Percentiles rank a stretch among this genome's conserved stretches.
These are phyloP conservation scores for Catotricha subobsoleta DNA, from an alignment of 2,888 invertebrate genomes.

Conservation along the genomic window DNA sequence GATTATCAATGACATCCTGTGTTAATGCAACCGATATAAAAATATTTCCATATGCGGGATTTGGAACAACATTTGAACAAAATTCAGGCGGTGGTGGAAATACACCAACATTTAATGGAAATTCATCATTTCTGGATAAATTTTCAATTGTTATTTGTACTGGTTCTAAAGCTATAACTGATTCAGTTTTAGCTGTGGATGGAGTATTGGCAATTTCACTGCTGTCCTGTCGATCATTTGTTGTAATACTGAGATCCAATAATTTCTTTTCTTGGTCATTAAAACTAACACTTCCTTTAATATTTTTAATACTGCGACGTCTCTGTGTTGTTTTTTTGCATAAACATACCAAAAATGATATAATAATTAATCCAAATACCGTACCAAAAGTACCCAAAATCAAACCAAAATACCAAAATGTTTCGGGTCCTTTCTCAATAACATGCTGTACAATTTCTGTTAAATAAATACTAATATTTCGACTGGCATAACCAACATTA, in stretches of 20 bases:
- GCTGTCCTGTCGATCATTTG: constrained; percentile 41
- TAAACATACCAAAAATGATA: constrained; percentile 41
- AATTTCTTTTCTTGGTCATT: constrained; percentile 79
- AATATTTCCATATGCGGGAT: constrained; percentile 23
- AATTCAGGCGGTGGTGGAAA: constrained; percentile 41
- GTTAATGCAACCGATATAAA: constrained; percentile 32
- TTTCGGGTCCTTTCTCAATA: constrained; percentile 45
- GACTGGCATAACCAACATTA: constrained; percentile 30
- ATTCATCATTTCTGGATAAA: constrained; percentile 27
- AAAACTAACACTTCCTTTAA: constrained; percentile 64
- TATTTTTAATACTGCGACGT: constrained; percentile 42
- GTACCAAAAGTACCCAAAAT: constrained; percentile 53
- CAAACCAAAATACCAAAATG: constrained; percentile 54
- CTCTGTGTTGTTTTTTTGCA: constrained; percentile 33
- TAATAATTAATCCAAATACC: constrained; percentile 38
- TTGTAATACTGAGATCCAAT: constrained; percentile 59
- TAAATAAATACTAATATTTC: constrained; percentile 40
- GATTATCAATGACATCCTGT: constrained; percentile 44
- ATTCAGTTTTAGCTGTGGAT: constrained; percentile 28
- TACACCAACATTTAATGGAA: constrained; percentile 30
- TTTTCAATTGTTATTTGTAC: constrained; percentile 42
- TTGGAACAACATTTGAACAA: constrained; percentile 29
- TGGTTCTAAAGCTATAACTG: constrained; percentile 38
- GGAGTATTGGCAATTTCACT: constrained; percentile 48
- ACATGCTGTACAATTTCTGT: constrained; percentile 42